phyloP scores from a whole-genome alignment of 2,113 vertebrate genomes.

The Pelusios castaneus region DNA sequence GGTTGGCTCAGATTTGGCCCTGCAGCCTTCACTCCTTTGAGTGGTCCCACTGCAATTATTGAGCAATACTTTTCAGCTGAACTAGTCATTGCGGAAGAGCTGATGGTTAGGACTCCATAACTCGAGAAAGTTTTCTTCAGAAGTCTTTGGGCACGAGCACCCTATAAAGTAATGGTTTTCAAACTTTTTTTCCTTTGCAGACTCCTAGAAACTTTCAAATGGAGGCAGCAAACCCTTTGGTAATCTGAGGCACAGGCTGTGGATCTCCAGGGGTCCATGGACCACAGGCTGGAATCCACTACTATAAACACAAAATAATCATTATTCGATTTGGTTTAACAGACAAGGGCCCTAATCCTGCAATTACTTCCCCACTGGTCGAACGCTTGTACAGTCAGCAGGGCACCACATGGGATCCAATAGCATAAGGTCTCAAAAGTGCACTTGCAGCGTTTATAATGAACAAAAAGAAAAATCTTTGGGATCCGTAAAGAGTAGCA shows the following conservation, averaged over 20 bases:
- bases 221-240: background rate
- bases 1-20: background rate
- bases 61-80: fast-evolving
- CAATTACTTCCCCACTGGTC: fast-evolving
- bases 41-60: fast-evolving
- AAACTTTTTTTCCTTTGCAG: background rate
- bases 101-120: background rate
- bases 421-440: fast-evolving
- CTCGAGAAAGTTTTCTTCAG: fast-evolving
- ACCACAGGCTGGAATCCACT: background rate
- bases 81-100: fast-evolving
- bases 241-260: too few species aligned
- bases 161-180: fast-evolving
- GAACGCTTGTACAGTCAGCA: background rate
- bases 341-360: fast-evolving
- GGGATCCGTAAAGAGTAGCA: background rate
- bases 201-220: background rate
- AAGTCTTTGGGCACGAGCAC: fast-evolving
- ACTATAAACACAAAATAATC: background rate
- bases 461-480: background rate
- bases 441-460: background rate
- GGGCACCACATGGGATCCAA: background rate
- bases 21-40: fast-evolving
- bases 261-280: too few species aligned
- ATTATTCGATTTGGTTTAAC: background rate